Evolutionary conservation across 2,113 vertebrate species (phyloP).

Genomic region (Procavia capensis): DNA sequence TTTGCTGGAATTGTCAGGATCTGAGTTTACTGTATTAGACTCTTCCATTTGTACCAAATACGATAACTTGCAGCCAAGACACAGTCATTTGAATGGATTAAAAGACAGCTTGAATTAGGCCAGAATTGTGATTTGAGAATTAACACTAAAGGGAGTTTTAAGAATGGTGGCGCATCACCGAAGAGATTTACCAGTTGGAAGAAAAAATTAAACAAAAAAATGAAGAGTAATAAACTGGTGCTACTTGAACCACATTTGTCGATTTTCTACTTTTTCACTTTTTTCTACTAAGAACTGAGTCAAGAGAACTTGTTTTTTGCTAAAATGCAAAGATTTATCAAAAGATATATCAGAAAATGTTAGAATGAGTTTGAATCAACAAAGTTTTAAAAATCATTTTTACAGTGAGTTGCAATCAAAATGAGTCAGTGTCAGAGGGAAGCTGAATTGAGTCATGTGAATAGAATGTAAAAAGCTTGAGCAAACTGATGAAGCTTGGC

Average conservation of each 20-base stretch:
- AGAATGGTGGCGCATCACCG: background rate
- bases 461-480: constrained; percentile 77
- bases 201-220: background rate
- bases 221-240: background rate
- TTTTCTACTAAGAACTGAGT: constrained; percentile 40
- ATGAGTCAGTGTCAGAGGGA: constrained; percentile 78
- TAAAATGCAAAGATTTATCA: too few species aligned
- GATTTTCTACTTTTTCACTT: constrained; percentile 57
- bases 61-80: constrained; percentile 47
- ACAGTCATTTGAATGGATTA: constrained; percentile 34
- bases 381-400: constrained; percentile 82
- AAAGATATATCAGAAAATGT: constrained; percentile 71
- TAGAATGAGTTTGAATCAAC: constrained; percentile 83
- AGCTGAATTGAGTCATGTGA: constrained; percentile 82
- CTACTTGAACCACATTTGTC: background rate
- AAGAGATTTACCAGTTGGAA: background rate
- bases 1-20: constrained; percentile 59
- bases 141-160: constrained; percentile 64
- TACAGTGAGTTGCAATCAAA: constrained; percentile 85
- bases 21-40: constrained; percentile 41
- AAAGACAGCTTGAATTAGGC: constrained; percentile 66
- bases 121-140: constrained; percentile 53
- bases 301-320: constrained; percentile 18
- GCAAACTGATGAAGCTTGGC: constrained; percentile 76
- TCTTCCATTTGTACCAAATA: constrained; percentile 64